Evolutionary conservation across 1,140 invertebrate species (phyloP), one percentile per base, ranked within the genome.

Genomic region (Thereuonema tuberculata): DNA sequence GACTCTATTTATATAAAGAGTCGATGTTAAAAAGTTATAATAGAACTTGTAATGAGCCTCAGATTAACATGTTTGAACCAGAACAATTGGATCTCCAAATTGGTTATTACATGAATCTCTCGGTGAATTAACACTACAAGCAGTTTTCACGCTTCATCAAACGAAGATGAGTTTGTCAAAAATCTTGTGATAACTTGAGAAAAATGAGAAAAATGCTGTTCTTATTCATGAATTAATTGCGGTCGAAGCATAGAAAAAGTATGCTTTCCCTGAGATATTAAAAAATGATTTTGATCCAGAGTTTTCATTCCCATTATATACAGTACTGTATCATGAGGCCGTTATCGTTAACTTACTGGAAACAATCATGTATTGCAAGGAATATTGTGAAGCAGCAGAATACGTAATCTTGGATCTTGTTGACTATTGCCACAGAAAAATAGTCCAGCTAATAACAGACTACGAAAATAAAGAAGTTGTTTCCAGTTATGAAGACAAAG

Each of bases 101-200:
- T n/a, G n/a, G n/a, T 15, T 26, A 12, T 25, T 26, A 58, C 56
- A 58, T 48, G 37, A 47, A 12, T 24, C 9, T 2, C 3, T 48
- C 56, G 56, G 50, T 21, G 17, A 58, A 24, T 23, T 58, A 2
- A 58, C 3, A 9, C 56, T 58, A 29, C 56, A 58, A 47, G 56
- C 56, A 3, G 31, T 58, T 5, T 24, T 12, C 56, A 58, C 26
- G 56, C 56, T n/a, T 43, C 56, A 56, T 21, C 31, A 2, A 14
- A 23, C 24, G 31, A 58, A 23, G 56, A 58, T 48, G 56, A 58
- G 50, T 58, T 21, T 23, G 31, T 58, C 23, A 58, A 58, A 25
- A 29, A 58, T 21, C 17, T 58, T 46, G 5, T 58, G 3, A n/a
- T 58, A 12, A 21, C 37, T 15, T 50, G 3, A 9, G n/a, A 58